A percentile compares a stretch with the other conserved stretches of the same genome.
Evolutionary conservation across 2,797 vertebrate genomes (phyloP).

Genomic region (Spea hammondii): DNA sequence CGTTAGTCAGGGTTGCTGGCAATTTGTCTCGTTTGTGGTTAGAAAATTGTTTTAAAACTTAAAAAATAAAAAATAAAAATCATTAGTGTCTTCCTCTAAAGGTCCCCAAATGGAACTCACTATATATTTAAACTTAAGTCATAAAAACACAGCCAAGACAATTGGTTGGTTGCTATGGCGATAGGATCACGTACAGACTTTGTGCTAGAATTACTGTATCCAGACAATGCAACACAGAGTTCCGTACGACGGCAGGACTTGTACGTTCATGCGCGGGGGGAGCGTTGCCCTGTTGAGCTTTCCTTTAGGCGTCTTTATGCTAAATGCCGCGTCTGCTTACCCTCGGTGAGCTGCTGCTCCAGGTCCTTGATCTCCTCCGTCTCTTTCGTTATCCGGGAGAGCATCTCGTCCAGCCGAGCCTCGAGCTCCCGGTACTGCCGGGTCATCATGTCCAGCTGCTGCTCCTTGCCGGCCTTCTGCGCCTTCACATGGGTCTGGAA

Average conservation of each 20-base stretch:
- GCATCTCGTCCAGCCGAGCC: constrained; percentile 78
- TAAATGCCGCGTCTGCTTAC: constrained; percentile 62
- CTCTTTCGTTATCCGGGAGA: constrained; percentile 85
- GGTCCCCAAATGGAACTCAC: too few species aligned
- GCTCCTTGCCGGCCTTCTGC: constrained; percentile 70
- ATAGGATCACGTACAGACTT: too few species aligned
- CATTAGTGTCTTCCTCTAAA: too few species aligned
- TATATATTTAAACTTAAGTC: too few species aligned
- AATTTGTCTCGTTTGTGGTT: too few species aligned
- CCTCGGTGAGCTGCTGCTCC: constrained; percentile 89
- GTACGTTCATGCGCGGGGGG: neutral
- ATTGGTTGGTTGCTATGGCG: too few species aligned
- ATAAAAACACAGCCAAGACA: too few species aligned
- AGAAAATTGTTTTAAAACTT: too few species aligned
- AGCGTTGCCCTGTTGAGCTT: too few species aligned
- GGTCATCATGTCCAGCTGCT: constrained; percentile 79
- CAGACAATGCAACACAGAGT: neutral
- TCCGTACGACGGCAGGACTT: neutral
- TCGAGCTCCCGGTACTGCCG: constrained; percentile 76
- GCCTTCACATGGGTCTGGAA: constrained; percentile 73
- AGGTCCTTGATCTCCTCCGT: constrained; percentile 90
- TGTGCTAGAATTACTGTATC: too few species aligned
- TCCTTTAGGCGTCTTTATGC: neutral
- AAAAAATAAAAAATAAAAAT: too few species aligned
- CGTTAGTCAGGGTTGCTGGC: too few species aligned